A percentile compares a stretch with the other conserved stretches of the same genome.
Evolutionary conservation across 2,888 invertebrate species (phyloP).

Genomic region (Blomia tropicalis): DNA sequence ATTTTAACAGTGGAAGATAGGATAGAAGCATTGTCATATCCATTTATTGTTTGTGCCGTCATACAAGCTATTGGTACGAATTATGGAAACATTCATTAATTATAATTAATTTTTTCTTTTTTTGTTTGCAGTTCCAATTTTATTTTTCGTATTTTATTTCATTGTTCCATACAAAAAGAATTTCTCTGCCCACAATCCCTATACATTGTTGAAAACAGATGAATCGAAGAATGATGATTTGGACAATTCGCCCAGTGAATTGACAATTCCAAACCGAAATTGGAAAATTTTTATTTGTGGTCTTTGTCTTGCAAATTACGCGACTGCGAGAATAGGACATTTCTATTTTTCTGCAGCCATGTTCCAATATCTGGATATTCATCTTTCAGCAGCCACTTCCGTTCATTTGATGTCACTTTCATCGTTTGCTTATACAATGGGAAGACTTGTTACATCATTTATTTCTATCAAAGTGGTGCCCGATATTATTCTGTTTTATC

Average conservation of each 20-base stretch:
- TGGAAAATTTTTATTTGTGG: not conserved
- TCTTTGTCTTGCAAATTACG: not conserved
- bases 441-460: slow-evolving; percentile 10
- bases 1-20: not conserved
- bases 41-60: not conserved
- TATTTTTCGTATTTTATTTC: not conserved
- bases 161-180: not conserved
- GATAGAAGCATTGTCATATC: not conserved
- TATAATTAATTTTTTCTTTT: not conserved
- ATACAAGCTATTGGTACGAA: not conserved
- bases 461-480: slow-evolving; percentile 11
- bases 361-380: slow-evolving; percentile 6
- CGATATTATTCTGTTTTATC: slow-evolving; percentile 18
- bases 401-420: slow-evolving; percentile 8
- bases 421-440: not conserved
- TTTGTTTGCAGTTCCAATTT: not conserved
- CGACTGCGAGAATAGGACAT: not conserved
- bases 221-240: not conserved
- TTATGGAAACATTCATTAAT: not conserved
- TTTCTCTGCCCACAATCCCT: not conserved
- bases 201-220: not conserved
- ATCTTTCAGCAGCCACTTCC: not conserved
- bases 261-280: not conserved
- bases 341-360: slow-evolving; percentile 7
- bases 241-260: not conserved